Conservation (phyloP, 92 coral and sea anemone species). For the Porites evermanni region DNA sequence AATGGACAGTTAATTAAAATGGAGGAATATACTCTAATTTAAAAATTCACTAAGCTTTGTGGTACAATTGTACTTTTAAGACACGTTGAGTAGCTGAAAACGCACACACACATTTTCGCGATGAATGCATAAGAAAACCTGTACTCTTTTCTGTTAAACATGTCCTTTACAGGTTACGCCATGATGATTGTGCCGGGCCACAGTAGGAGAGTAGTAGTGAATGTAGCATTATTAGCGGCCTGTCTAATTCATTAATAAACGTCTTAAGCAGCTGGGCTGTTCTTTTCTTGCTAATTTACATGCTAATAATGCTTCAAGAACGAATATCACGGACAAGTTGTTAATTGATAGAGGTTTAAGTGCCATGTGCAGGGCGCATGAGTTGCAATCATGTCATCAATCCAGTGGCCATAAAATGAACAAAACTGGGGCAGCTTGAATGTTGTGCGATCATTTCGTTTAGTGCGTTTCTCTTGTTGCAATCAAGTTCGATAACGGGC, state of each 20-base stretch:
- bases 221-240: neutral
- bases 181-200: neutral
- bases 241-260: slow-evolving; percentile 22
- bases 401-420: slow-evolving; percentile 34
- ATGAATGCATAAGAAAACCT: neutral
- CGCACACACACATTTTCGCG: neutral
- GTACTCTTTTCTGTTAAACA: neutral
- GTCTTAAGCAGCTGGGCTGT: slow-evolving; percentile 38
- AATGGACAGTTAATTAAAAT: slow-evolving; percentile 54
- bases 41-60: slow-evolving; percentile 3
- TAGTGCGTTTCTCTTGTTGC: neutral
- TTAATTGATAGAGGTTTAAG: slow-evolving; percentile 57
- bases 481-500: neutral
- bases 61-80: neutral
- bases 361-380: slow-evolving; percentile 47
- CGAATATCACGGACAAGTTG: slow-evolving; percentile 55
- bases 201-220: too few species aligned
- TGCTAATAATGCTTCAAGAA: slow-evolving; percentile 46
- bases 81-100: neutral
- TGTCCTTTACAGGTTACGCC: too few species aligned
- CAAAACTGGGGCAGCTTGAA: slow-evolving; percentile 28
- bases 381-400: slow-evolving; percentile 34
- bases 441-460: neutral
- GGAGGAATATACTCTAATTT: slow-evolving; percentile 27
- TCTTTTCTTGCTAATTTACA: slow-evolving; percentile 48